Conservation (phyloP, 1,140 invertebrate genomes). For the Drosophila sucinea region DNA sequence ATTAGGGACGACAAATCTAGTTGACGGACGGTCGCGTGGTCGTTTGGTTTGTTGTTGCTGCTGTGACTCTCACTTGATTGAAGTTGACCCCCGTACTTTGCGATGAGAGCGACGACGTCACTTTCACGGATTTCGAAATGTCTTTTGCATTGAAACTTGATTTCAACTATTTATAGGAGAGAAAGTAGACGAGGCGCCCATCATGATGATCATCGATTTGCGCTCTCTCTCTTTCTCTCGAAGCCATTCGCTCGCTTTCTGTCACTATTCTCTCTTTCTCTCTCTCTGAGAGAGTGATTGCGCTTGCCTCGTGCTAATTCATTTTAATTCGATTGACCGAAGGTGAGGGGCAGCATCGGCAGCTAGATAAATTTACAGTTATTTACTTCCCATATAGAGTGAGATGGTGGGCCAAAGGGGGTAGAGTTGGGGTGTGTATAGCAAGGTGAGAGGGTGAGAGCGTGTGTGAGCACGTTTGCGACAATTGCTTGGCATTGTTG, state of each 20-base stretch:
- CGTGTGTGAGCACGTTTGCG: conserved; percentile 30
- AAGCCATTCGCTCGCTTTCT: not conserved
- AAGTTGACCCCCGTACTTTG: conserved; percentile 22
- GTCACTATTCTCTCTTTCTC: conserved; percentile 7
- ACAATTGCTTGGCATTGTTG: conserved; percentile 49
- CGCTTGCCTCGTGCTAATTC: conserved; percentile 66
- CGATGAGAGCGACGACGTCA: conserved; percentile 28
- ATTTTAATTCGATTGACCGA: conserved; percentile 65
- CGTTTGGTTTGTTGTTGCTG: not conserved
- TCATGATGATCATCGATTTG: conserved; percentile 18
- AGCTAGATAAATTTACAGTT: conserved; percentile 11
- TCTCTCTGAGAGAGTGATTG: conserved; percentile 29
- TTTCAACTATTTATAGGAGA: conserved; percentile 72
- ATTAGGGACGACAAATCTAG: conserved; percentile 1
- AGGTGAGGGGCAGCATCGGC: conserved; percentile 45
- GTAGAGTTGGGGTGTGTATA: not conserved
- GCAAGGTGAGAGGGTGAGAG: conserved; percentile 4
- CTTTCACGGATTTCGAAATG: conserved; percentile 65
- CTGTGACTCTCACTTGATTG: conserved; percentile 32
- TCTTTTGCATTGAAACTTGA: conserved; percentile 63
- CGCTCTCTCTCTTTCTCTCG: conserved; percentile 1
- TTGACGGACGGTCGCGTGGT: too few species aligned
- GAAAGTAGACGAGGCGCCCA: conserved; percentile 55
- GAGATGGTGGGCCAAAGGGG: not conserved
- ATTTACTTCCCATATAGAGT: conserved; percentile 12